Evolutionary conservation across 2,113 vertebrate species (phyloP), one percentile per base, ranked within the genome.

Genomic region (Solea senegalensis): DNA sequence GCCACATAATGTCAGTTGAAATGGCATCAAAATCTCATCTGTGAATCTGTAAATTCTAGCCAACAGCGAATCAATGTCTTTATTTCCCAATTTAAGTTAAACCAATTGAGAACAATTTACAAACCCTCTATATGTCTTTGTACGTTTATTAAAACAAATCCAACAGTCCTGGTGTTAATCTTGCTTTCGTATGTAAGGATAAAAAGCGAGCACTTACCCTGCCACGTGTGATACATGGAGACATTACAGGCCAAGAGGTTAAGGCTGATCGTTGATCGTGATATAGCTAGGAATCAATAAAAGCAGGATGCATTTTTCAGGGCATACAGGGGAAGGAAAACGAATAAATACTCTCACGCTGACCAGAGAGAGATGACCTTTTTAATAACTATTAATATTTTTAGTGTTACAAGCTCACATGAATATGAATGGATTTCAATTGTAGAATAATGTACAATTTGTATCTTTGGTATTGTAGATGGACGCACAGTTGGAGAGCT

Each of bases 241-340:
- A 84, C 76, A 62, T 82, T 72, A 61, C 39, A 73, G 76, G 59
- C 55, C 65, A 57, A 74, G 69, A 76, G 76, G 67, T 83, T 83
- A 68, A 8, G 26, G 81, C 69, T 81, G 69, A 74, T 55, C 65
- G 69, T 58, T 59, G n/a, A n/a, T n/a, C n/a, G n/a, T n/a, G n/a
- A 45, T 64, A 44, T 64, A 67, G 66, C n/a, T 39, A 51, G 48
- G 73, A 81, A 81, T 82, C 71, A 11, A 84, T 84, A 73, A 9
- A 13, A 74, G 55, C 28, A 72, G 76, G 66, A 78, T 66, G 56
- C 71, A 83, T 54, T n/a, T 49, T 49, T 49, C 48, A 56, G 53
- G 34, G 59, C 28, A 65, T 69, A 56, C 7, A 58, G 55, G 54
- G 34, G 27, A 66, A 7, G 21, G 44, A 44, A 52, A 74, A 64